Conservation (phyloP, 2,113 vertebrate genomes). For the Haemorhous mexicanus region DNA sequence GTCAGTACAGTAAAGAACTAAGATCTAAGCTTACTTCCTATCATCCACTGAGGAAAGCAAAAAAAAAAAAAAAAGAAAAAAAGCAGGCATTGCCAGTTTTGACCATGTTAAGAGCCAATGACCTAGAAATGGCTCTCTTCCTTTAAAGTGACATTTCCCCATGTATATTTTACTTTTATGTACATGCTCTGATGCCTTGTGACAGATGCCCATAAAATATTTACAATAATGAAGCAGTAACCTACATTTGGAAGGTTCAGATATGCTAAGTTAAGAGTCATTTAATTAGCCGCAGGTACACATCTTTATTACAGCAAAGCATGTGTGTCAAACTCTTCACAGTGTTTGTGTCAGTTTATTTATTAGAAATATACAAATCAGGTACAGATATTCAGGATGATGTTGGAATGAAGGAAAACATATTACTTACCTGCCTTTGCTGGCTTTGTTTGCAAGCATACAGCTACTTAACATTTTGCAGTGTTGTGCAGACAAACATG, state of each 20-base stretch:
- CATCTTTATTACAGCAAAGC: not conserved
- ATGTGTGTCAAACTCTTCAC: not conserved
- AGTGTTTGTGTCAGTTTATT: not conserved
- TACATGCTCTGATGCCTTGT: not conserved
- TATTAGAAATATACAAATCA: not conserved
- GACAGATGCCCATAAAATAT: slow-evolving; percentile 51
- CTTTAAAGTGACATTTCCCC: not conserved
- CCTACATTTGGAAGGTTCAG: slow-evolving; percentile 36
- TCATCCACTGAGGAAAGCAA: not conserved
- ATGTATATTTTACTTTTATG: slow-evolving; percentile 16
- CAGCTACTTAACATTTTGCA: not conserved
- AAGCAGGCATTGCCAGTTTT: not conserved
- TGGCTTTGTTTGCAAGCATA: not conserved
- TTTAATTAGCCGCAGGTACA: not conserved
- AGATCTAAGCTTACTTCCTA: not conserved
- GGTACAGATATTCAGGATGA: not conserved
- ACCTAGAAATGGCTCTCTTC: slow-evolving; percentile 9
- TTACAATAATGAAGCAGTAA: slow-evolving; percentile 39
- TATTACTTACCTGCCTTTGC: not conserved
- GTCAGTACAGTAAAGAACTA: not conserved
- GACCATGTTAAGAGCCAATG: not conserved
- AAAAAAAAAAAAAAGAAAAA: not conserved
- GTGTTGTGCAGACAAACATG: not conserved
- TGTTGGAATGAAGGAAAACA: not conserved
- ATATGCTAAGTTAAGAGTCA: not conserved